Conservation (phyloP, 2,797 vertebrate species). For the Naso thynnoides region DNA sequence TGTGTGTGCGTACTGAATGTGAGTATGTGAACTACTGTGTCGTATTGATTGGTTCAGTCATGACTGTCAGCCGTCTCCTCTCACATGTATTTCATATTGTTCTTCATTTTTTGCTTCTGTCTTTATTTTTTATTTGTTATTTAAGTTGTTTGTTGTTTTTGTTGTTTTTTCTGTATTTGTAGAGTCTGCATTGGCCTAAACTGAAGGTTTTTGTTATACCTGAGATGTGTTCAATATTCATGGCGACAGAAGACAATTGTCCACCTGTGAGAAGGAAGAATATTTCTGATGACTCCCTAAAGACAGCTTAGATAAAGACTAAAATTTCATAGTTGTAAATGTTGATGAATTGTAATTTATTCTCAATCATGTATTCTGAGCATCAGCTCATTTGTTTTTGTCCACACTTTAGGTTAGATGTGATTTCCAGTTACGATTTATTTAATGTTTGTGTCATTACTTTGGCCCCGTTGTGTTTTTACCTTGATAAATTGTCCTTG, state of each 20-base stretch:
- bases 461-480: constrained; percentile 55
- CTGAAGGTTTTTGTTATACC: neutral
- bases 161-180: neutral
- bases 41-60: constrained; percentile 52
- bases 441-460: constrained; percentile 74
- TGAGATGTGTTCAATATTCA: constrained; percentile 47
- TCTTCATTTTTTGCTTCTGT: constrained; percentile 3
- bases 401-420: constrained; percentile 51
- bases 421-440: constrained; percentile 62
- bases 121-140: neutral
- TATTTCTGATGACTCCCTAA: constrained; percentile 44
- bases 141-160: neutral
- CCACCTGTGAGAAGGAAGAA: constrained; percentile 26
- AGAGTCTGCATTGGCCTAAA: constrained; percentile 14
- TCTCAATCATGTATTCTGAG: constrained; percentile 53
- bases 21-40: constrained; percentile 18
- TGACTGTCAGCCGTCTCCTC: constrained; percentile 55
- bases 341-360: constrained; percentile 59
- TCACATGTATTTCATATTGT: constrained; percentile 37
- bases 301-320: constrained; percentile 1
- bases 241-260: constrained; percentile 35
- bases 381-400: constrained; percentile 56
- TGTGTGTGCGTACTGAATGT: constrained; percentile 23
- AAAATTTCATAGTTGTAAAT: constrained; percentile 40
- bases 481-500: constrained; percentile 74